Conservation (phyloP, 2,888 invertebrate genomes). For the Barypeithes pellucidus region DNA sequence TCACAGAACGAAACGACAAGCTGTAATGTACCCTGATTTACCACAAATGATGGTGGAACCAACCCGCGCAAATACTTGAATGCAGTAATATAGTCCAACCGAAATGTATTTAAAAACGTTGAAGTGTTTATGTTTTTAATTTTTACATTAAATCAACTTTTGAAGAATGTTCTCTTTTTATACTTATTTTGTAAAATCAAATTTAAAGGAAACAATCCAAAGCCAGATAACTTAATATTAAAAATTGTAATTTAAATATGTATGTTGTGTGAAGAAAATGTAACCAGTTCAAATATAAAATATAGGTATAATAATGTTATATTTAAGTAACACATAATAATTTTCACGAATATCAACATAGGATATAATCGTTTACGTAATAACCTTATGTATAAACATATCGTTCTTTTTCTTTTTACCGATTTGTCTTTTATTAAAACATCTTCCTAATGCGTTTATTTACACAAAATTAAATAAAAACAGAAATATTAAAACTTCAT, state of each 20-base stretch:
- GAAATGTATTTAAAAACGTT: no score
- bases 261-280: slow-evolving; percentile 8
- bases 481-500: slow-evolving; percentile 57
- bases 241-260: background rate
- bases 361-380: slow-evolving; percentile 62
- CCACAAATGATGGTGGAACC: no score
- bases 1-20: no score
- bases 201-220: background rate
- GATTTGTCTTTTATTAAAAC: slow-evolving; percentile 61
- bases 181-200: no score
- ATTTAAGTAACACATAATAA: slow-evolving; percentile 61
- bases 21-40: no score
- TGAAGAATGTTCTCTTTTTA: no score
- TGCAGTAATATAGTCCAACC: no score
- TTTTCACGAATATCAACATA: slow-evolving; percentile 60
- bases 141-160: no score
- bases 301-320: slow-evolving; percentile 45
- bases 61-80: no score
- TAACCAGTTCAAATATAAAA: slow-evolving; percentile 12
- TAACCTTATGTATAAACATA: slow-evolving; percentile 51
- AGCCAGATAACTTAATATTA: background rate
- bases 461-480: slow-evolving; percentile 62
- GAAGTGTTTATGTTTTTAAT: no score
- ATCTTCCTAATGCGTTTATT: slow-evolving; percentile 60
- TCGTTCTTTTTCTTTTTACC: slow-evolving; percentile 53